phyloP scores from a whole-genome alignment of 2,113 vertebrate genomes.

The Piaya cayana region DNA sequence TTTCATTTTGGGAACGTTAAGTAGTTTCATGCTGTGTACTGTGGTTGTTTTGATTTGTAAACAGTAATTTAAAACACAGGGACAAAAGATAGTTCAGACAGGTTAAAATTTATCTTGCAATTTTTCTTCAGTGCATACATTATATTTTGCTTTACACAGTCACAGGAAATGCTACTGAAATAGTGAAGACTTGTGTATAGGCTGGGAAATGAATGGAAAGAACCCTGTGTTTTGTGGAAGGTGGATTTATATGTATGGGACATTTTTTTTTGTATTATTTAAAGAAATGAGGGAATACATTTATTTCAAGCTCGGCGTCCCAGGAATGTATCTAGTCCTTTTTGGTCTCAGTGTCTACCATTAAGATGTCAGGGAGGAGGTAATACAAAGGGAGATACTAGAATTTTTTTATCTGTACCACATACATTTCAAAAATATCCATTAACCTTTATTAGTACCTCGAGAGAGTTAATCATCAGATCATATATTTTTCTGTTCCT shows the following conservation, averaged over 20 bases:
- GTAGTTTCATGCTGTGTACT: background rate
- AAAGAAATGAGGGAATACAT: background rate
- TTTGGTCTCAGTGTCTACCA: background rate
- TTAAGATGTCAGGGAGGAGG: background rate
- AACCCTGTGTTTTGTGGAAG: background rate
- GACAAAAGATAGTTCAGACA: background rate
- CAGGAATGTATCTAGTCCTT: background rate
- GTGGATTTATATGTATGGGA: background rate
- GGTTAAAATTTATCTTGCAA: background rate
- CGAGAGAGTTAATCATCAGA: background rate
- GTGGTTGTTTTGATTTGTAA: background rate
- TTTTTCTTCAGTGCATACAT: background rate
- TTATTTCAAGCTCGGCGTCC: background rate
- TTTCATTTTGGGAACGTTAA: background rate
- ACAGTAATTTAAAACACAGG: background rate
- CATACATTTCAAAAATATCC: background rate
- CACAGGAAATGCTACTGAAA: background rate
- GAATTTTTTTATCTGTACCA: background rate
- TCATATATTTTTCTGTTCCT: accelerated
- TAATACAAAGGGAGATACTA: background rate
- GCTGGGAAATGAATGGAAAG: background rate
- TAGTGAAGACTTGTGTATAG: background rate
- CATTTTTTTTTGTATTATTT: background rate
- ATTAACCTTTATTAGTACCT: background rate
- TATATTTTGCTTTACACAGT: background rate